A percentile compares a stretch with the other conserved stretches of the same genome.
phyloP scores from a whole-genome alignment of 2,888 invertebrate genomes.

The Sialis fuliginosa region DNA sequence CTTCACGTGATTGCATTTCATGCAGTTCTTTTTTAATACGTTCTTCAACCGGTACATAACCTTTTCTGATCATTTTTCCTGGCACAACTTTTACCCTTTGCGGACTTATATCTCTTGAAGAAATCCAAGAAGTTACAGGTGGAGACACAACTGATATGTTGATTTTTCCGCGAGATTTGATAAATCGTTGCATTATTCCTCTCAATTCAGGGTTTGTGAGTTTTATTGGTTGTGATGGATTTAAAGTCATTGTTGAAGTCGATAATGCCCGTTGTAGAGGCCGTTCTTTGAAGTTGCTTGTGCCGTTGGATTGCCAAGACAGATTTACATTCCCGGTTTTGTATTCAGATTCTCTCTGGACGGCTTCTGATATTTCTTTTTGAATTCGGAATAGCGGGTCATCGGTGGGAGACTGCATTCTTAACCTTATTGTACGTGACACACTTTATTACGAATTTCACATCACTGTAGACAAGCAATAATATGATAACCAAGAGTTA shows the following conservation, averaged over 20 bases:
- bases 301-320: slow-evolving; percentile 1
- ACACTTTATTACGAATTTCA: neutral
- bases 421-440: neutral
- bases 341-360: slow-evolving; percentile 59
- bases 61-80: slow-evolving; percentile 51
- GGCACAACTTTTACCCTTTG: slow-evolving; percentile 20
- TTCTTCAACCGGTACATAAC: slow-evolving; percentile 70
- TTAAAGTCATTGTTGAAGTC: slow-evolving; percentile 14
- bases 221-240: neutral
- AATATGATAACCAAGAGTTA: neutral
- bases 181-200: slow-evolving; percentile 73
- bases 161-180: slow-evolving; percentile 61
- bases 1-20: slow-evolving; percentile 68
- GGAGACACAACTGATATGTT: slow-evolving; percentile 20
- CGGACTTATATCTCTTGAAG: slow-evolving; percentile 15
- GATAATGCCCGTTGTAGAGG: slow-evolving; percentile 20
- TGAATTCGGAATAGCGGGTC: slow-evolving; percentile 69
- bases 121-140: slow-evolving; percentile 15
- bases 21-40: slow-evolving; percentile 74
- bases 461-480: neutral
- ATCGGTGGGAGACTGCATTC: slow-evolving; percentile 23
- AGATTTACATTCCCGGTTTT: slow-evolving; percentile 2
- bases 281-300: neutral
- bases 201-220: slow-evolving; percentile 36
- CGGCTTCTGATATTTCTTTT: slow-evolving; percentile 74